These are phyloP conservation scores for Thecophora atra DNA, from an alignment of 2,888 invertebrate genomes.

Conservation along the genomic window DNA sequence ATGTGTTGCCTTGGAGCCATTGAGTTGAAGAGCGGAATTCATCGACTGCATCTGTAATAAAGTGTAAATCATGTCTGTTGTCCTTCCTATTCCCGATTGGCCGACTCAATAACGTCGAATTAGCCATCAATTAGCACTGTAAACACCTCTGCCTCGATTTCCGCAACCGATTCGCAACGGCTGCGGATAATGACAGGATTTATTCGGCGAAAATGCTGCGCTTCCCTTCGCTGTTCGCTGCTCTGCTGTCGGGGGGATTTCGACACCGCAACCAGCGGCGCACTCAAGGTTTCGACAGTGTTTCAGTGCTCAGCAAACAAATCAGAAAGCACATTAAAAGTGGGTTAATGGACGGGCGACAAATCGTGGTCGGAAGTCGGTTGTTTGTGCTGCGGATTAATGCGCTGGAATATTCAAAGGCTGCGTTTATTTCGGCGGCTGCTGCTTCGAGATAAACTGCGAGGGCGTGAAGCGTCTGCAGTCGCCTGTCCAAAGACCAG, in stretches of 20 bases:
- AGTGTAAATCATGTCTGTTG: too few relatives aligned
- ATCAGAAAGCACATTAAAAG: constrained; percentile 62
- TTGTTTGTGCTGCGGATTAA: constrained; percentile 57
- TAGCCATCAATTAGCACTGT: background rate
- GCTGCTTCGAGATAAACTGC: constrained; percentile 57
- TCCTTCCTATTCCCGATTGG: too few relatives aligned
- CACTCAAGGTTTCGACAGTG: constrained; percentile 58
- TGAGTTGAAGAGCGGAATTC: too few relatives aligned
- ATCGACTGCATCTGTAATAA: too few relatives aligned
- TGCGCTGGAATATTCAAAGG: constrained; percentile 8
- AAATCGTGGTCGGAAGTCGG: constrained; percentile 47
- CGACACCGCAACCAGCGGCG: background rate
- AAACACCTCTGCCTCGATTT: background rate
- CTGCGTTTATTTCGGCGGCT: constrained; percentile 45
- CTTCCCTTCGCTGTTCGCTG: constrained; percentile 28
- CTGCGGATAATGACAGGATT: constrained; percentile 56
- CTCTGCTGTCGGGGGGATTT: background rate
- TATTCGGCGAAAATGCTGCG: constrained; percentile 45
- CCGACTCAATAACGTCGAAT: too few relatives aligned
- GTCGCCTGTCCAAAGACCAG: constrained; percentile 23
- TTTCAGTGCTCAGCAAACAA: constrained; percentile 64
- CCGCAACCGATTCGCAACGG: constrained; percentile 41
- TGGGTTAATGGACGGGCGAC: constrained; percentile 54
- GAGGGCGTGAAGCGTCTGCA: constrained; percentile 9
- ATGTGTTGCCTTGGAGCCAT: too few relatives aligned